Conservation (phyloP, 2,888 invertebrate genomes). For the Alcis repandata region DNA sequence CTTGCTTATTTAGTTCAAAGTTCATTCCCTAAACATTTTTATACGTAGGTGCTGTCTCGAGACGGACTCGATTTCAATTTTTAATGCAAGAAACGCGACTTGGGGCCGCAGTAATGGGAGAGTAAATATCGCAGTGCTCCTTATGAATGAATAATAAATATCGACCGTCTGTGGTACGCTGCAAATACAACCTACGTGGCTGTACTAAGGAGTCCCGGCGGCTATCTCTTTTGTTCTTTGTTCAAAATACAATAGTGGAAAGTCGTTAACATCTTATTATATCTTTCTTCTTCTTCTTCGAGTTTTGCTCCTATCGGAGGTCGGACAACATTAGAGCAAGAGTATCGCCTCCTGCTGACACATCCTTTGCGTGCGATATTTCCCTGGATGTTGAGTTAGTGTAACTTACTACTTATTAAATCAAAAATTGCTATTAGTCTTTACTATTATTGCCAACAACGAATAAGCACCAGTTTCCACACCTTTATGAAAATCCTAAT, state of each 20-base stretch:
- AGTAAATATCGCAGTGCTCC: slow-evolving; percentile 81
- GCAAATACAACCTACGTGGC: slow-evolving; percentile 51
- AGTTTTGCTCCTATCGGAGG: too few relatives aligned
- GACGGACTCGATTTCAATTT: slow-evolving; percentile 73
- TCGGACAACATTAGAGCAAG: too few relatives aligned
- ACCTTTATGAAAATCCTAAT: too few relatives aligned
- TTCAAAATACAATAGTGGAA: not conserved
- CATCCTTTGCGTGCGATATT: too few relatives aligned
- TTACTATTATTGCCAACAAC: too few relatives aligned
- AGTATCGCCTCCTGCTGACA: too few relatives aligned
- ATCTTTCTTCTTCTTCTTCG: too few relatives aligned
- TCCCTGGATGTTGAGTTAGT: too few relatives aligned
- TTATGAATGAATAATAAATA: slow-evolving; percentile 82
- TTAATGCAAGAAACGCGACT: slow-evolving; percentile 79
- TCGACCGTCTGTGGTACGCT: slow-evolving; percentile 62
- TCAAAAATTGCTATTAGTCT: too few relatives aligned
- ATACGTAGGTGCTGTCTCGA: slow-evolving; percentile 44
- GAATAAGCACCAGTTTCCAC: too few relatives aligned
- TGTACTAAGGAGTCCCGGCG: not conserved
- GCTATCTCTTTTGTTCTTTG: not conserved
- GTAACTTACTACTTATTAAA: too few relatives aligned
- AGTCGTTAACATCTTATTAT: too few relatives aligned
- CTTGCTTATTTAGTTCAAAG: slow-evolving; percentile 29
- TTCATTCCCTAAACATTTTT: slow-evolving; percentile 40
- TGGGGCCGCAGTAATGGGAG: slow-evolving; percentile 75